Base-by-base conservation (phyloP, 2,113 vertebrate genomes). In the Bostrychus sinensis region DNA sequence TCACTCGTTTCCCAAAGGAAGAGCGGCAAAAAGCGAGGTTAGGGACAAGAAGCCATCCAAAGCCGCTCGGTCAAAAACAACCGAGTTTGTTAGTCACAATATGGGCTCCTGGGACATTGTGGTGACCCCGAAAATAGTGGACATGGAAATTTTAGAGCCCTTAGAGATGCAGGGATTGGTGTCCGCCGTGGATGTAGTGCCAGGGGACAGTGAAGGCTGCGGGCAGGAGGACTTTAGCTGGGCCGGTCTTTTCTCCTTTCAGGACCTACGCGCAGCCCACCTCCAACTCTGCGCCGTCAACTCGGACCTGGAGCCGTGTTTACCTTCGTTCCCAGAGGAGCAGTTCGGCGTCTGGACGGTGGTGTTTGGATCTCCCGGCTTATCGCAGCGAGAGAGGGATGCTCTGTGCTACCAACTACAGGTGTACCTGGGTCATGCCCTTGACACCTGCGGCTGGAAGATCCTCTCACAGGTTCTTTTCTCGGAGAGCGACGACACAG, bases 361-460 rank as follows among this genome's bases (percentile, higher is more conserved):
- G 70, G 81, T 99, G 0, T 98, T 99, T 20, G 95, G 96, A 0
- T 62, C 75, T 62, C 13, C 93, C 53, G 87, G 90, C 3, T 25
- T 93, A 82, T 32, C 94, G 70, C 86, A 88, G 85, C 82, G 92
- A 89, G 92, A 93, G 86, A 93, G 92, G 70, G 97, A 98, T 32
- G 86, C 89, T 0, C 89, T 98, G 20, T 97, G 96, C 80, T 93
- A 87, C 88, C 91, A 93, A 79, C 92, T 99, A 37, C 96, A 98
- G 84, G 93, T 94, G 54, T 99, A 98, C 88, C 91, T 99, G 86
- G 92, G 95, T 41, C 96, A 98, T 62, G 93, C 94, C 60, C 86
- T 99, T 75, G 97, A 99, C 88, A 96, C 95, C 56, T 98, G 97
- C 71, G 96, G 97, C 7, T 99, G 97, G 97, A 97, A 94, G 91